Evolutionary conservation across 1,140 invertebrate species (phyloP).

Genomic region (Macrotrachela quadricornifera): DNA sequence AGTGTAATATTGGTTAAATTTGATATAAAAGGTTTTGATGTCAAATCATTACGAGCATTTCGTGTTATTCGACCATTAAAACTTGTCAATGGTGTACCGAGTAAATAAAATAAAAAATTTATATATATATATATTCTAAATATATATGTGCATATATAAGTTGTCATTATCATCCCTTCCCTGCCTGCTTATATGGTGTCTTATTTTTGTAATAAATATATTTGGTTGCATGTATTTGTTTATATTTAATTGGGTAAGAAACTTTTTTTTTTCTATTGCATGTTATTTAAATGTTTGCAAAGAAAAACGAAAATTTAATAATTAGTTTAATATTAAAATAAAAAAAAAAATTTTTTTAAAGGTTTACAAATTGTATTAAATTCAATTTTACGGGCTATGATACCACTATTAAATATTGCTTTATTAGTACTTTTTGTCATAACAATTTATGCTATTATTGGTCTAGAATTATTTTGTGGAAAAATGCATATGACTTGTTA

Average conservation of each 20-base stretch:
- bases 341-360: constrained; percentile 30
- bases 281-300: too few relatives aligned
- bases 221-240: too few relatives aligned
- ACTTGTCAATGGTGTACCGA: constrained; percentile 26
- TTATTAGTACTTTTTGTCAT: constrained; percentile 96
- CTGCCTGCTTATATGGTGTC: background rate
- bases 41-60: too few relatives aligned
- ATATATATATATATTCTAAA: too few relatives aligned
- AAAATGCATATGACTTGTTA: constrained; percentile 83
- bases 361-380: constrained; percentile 98
- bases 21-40: too few relatives aligned
- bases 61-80: too few relatives aligned
- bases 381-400: constrained; percentile 96
- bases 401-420: constrained; percentile 93
- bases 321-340: constrained; percentile 2
- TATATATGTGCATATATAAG: background rate
- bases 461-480: constrained; percentile 89
- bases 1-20: too few relatives aligned
- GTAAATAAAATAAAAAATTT: too few relatives aligned
- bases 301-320: constrained; percentile 40
- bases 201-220: background rate
- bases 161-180: background rate
- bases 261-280: too few relatives aligned
- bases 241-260: too few relatives aligned
- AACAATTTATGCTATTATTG: constrained; percentile 98